Conservation (phyloP, 2,888 invertebrate species). For the Sesamia inferens region DNA sequence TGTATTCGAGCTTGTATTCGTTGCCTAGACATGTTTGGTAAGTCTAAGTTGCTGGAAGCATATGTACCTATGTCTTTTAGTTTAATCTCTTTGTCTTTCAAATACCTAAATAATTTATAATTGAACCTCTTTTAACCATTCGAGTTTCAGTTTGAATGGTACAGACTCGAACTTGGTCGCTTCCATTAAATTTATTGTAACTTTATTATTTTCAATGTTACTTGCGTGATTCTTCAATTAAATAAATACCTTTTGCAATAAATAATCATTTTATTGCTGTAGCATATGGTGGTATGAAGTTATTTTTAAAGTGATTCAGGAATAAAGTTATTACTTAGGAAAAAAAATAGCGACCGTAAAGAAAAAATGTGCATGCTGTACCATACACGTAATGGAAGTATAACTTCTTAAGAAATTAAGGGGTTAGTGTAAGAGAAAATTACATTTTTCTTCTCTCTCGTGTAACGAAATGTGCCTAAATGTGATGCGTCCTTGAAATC, state of each 20-base stretch:
- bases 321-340: background rate
- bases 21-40: constrained; percentile 3
- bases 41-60: background rate
- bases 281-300: too few species aligned
- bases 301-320: background rate
- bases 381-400: background rate
- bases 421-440: background rate
- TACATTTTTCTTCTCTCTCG: background rate
- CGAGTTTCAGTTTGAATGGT: background rate
- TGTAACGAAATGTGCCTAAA: background rate
- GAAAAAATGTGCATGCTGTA: background rate
- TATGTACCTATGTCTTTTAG: background rate
- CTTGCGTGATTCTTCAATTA: background rate
- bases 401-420: background rate
- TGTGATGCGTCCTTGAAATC: too few species aligned
- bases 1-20: constrained; percentile 18
- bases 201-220: background rate
- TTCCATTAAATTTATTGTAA: background rate
- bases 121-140: background rate
- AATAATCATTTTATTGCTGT: background rate
- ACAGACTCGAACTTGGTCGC: background rate
- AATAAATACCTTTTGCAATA: background rate
- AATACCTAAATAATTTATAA: background rate
- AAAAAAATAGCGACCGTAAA: background rate
- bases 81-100: background rate